A percentile compares a stretch with the other conserved stretches of the same genome.
Conservation (phyloP, 2,113 vertebrate genomes). For the Eptesicus fuscus region DNA sequence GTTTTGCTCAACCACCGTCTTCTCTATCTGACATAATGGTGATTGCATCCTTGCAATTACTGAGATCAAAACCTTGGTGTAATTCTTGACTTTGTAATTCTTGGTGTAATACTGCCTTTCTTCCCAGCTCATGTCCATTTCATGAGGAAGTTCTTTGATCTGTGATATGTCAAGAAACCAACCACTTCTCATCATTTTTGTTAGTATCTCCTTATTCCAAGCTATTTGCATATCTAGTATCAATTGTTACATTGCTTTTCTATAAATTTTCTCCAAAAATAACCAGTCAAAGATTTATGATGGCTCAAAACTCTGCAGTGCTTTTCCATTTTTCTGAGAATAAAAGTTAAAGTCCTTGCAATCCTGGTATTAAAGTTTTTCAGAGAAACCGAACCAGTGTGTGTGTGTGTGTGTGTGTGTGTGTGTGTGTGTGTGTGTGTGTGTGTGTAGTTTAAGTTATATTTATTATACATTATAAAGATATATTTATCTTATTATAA, state of each 20-base stretch:
- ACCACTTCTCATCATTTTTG: not conserved
- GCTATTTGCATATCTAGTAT: not conserved
- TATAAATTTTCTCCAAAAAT: not conserved
- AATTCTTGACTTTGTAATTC: not conserved
- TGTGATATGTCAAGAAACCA: not conserved
- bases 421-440: no score
- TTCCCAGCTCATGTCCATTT: not conserved
- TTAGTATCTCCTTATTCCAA: not conserved
- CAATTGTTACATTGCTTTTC: not conserved
- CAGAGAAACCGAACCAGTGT: not conserved
- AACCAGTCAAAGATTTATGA: not conserved
- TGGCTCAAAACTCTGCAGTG: not conserved
- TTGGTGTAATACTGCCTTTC: not conserved
- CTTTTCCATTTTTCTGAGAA: not conserved
- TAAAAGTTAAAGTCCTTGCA: not conserved
- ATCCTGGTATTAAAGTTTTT: not conserved
- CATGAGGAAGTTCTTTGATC: not conserved
- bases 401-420: no score
- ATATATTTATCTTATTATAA: not conserved
- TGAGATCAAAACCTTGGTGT: not conserved
- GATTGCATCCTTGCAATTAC: not conserved
- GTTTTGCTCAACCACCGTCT: not conserved
- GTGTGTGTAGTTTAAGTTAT: no score
- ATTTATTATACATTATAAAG: not conserved
- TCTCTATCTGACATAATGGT: accelerated